Base-by-base conservation (phyloP, 1,140 invertebrate genomes). In the Euborellia annulipes region DNA sequence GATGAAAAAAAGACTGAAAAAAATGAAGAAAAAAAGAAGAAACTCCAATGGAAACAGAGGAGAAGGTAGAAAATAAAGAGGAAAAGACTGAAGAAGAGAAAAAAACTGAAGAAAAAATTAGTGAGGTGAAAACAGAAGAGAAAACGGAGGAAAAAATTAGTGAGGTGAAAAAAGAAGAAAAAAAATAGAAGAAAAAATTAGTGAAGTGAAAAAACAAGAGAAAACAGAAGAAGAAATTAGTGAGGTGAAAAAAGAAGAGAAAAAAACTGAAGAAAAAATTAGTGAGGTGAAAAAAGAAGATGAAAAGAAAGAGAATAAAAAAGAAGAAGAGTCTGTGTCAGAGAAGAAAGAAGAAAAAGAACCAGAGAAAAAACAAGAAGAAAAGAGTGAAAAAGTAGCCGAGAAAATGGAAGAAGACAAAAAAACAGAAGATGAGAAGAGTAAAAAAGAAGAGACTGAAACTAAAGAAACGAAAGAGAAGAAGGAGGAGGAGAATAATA, bases 161-260 rank as follows among this genome's bases (percentile, higher is more conserved):
- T 7, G 54, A 57, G 13, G 55, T 50, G 13, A 57, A 60, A 37
- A 56, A 55, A 22, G 61, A 57, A 23, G 62, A 63, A 2, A 59
- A 8, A 60, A 57, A 20, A 59, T 61, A 17, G 61, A 63, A 1
- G 61, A 61, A 0, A n/a, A n/a, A n/a, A n/a, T n/a, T n/a, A n/a
- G n/a, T n/a, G 65, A 65, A 3, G 59, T 62, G 1, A 59, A 62
- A 38, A 43, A 48, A 40, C 43, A 48, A 34, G 44, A 49, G 34
- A 47, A 52, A n/a, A 47, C 47, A 11, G 47, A 50, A 42, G 36
- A 39, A 16, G 44, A 45, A 32, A 27, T 6, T 11, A 27, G 34
- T 7, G 37, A 50, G 36, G 36, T 42, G n/a, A 36, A 46, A 42
- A 46, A 45, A 39, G 46, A 45, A 47, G 23, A 48, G 32, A n/a